phyloP scores from a whole-genome alignment of 2,797 vertebrate species.

The Peromyscus attwateri region DNA sequence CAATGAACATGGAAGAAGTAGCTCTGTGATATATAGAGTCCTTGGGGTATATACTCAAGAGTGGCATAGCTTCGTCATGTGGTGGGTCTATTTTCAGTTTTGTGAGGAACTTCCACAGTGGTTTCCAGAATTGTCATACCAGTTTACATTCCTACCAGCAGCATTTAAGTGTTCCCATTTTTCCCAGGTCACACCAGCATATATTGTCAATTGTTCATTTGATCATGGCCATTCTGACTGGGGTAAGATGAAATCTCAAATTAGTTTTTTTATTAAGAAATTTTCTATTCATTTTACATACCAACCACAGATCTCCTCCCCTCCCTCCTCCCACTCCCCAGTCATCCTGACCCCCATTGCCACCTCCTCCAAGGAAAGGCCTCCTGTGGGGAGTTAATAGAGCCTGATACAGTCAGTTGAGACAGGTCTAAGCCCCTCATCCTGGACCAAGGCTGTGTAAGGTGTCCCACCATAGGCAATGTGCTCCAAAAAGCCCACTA shows the following conservation, averaged over 20 bases:
- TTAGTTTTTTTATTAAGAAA: neutral
- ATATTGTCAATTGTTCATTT: neutral
- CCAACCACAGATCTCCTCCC: too few species aligned
- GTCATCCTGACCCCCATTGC: too few species aligned
- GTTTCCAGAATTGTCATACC: neutral
- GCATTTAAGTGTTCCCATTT: neutral
- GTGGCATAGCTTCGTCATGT: neutral
- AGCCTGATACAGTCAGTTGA: too few species aligned
- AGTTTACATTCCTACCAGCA: neutral
- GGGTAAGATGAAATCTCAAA: neutral
- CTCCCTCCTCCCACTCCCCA: too few species aligned
- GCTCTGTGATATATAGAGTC: neutral
- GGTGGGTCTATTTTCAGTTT: neutral
- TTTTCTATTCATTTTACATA: too few species aligned
- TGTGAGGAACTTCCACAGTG: neutral
- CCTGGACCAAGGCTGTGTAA: too few species aligned
- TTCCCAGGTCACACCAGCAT: neutral
- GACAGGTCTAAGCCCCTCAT: too few species aligned
- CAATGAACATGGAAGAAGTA: neutral
- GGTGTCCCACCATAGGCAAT: too few species aligned
- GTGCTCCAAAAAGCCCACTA: too few species aligned
- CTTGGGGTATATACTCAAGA: neutral
- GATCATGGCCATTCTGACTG: neutral
- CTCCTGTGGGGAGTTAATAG: too few species aligned
- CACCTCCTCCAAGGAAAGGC: too few species aligned